Conservation (phyloP, 2,113 vertebrate genomes). For the Axis porcinus region DNA sequence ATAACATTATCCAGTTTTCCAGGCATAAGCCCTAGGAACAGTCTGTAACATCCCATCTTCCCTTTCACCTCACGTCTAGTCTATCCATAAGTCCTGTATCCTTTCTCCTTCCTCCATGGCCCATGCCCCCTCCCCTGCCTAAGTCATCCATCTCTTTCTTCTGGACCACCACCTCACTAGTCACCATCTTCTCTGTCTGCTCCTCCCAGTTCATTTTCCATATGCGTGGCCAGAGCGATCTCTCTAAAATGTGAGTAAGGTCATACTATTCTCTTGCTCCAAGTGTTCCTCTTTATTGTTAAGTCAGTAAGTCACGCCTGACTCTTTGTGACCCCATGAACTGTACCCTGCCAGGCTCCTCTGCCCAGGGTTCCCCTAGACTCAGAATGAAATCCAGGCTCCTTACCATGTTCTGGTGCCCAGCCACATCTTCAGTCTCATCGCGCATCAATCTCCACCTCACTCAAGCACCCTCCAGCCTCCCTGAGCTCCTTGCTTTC, state of each 20-base stretch:
- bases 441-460: not conserved
- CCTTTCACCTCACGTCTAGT: not conserved
- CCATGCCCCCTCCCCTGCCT: not conserved
- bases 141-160: not conserved
- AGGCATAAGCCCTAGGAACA: not conserved
- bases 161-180: too few relatives aligned
- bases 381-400: not conserved
- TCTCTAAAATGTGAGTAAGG: not conserved
- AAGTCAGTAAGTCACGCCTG: fast-evolving
- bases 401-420: not conserved
- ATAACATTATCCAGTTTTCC: not conserved
- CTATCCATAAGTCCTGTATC: not conserved
- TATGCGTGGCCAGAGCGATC: not conserved
- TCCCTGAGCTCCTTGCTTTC: not conserved
- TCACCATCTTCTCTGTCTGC: not conserved
- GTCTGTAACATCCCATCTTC: not conserved
- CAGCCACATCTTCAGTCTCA: not conserved
- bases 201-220: not conserved
- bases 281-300: not conserved
- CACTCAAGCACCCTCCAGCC: not conserved
- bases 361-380: not conserved
- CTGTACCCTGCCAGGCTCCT: not conserved
- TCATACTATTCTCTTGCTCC: not conserved
- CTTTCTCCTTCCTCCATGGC: too few relatives aligned
- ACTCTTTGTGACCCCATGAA: not conserved